Percentiles rank a stretch among this genome's conserved stretches.
Evolutionary conservation across 1,140 invertebrate species (phyloP).

Genomic region (Drusus annulatus): DNA sequence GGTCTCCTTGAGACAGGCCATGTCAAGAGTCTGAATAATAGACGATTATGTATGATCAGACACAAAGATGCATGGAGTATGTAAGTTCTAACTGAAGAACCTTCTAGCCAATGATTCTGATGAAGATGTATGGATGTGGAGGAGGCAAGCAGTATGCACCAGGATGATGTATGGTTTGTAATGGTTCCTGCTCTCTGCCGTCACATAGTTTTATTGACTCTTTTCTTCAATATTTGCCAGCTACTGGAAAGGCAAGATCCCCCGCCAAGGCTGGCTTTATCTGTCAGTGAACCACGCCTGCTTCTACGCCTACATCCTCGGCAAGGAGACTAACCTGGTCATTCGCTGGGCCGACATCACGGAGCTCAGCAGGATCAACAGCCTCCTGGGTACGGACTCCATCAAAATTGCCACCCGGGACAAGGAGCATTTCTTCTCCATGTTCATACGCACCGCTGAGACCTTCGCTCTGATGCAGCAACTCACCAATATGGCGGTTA

Average conservation of each 20-base stretch:
- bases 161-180: not conserved
- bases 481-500: conserved; percentile 96
- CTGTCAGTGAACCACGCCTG: conserved; percentile 96
- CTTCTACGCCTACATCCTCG: conserved; percentile 96
- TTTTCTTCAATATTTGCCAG: conserved; percentile 71
- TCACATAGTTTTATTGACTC: not conserved
- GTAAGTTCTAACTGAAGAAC: too few species aligned
- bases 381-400: conserved; percentile 88
- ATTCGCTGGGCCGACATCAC: conserved; percentile 89
- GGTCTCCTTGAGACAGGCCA: too few species aligned
- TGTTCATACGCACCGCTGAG: conserved; percentile 92
- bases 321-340: conserved; percentile 90
- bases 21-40: too few species aligned
- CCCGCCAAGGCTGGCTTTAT: conserved; percentile 96
- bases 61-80: too few species aligned
- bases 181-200: too few species aligned
- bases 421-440: conserved; percentile 88
- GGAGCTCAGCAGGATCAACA: conserved; percentile 82
- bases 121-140: too few species aligned
- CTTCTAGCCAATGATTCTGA: too few species aligned
- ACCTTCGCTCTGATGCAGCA: conserved; percentile 95
- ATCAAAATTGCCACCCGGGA: conserved; percentile 89
- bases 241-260: conserved; percentile 93
- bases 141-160: too few species aligned
- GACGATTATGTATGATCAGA: too few species aligned